phyloP scores from a whole-genome alignment of 2,797 vertebrate species.

The Poeciliopsis paucimaculata region DNA sequence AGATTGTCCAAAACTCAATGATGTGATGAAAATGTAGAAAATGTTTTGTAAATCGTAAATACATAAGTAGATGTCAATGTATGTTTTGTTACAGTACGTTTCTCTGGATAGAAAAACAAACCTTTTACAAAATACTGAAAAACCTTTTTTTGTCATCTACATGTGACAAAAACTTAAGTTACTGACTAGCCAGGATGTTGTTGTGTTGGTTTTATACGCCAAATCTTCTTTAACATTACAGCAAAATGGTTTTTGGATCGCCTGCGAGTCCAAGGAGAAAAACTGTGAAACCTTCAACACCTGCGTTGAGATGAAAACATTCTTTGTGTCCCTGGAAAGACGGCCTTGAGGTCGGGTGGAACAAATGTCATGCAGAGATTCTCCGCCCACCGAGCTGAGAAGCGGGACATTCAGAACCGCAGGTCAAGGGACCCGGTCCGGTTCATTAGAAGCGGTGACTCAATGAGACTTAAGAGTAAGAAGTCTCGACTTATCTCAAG shows the following conservation, averaged over 20 bases:
- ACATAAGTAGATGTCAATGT: neutral
- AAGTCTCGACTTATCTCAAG: neutral
- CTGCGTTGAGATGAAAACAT: neutral
- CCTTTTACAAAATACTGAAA: neutral
- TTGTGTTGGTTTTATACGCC: neutral
- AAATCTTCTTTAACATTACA: neutral
- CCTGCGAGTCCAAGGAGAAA: neutral
- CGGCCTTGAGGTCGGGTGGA: neutral
- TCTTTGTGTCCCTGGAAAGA: neutral
- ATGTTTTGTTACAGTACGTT: neutral
- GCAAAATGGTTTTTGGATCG: neutral
- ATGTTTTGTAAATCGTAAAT: neutral
- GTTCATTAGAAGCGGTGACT: neutral
- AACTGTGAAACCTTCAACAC: neutral
- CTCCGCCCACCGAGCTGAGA: neutral
- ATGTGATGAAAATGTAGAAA: neutral
- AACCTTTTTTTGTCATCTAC: neutral
- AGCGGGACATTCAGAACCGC: neutral
- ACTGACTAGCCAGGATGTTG: neutral
- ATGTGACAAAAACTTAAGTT: neutral
- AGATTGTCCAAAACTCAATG: neutral
- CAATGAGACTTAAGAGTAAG: neutral
- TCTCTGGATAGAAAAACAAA: neutral
- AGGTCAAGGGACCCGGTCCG: neutral
- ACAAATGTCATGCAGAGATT: neutral